Evolutionary conservation across 2,888 invertebrate species (phyloP), one percentile per base, ranked within the genome.

Genomic region (Lacanobia wlatinum): DNA sequence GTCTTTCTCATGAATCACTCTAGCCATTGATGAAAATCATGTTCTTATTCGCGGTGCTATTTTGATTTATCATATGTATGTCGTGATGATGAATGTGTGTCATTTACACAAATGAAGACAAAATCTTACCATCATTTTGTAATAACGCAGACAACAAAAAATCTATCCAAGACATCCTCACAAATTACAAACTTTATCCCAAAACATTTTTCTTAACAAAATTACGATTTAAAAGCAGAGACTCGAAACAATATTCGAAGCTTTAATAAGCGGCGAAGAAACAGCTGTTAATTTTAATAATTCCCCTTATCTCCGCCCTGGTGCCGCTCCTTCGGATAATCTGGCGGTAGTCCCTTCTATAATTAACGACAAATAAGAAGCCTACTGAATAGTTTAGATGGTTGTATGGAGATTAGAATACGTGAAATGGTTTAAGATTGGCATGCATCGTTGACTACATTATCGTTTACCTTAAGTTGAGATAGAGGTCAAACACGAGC

Each of bases 231-330:
- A 73, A 48, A 80, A 70, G 70, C 59, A 60, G 58, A 56, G 59
- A 65, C 62, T 80, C 40, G 28, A 65, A 75, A 76, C 78, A 73
- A 78, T 83, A 75, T 81, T 73, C 55, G 75, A 72, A 65, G 69
- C 53, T 21, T 59, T 81, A 78, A 76, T 76, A 83, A 74, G 74
- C 64, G 76, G 70, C 43, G 58, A 69, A 67, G 76, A 82, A 84
- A 87, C 84, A 84, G 82, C 84, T 87, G 88, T 87, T 84, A 84
- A 87, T 88, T 88, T 86, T 82, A 86, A 85, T 87, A 86, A 87
- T 86, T 84, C 80, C 66, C 71, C 76, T 87, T 86, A 84, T 81
- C 84, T 80, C 78, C 50, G 59, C 62, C 60, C 63, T 77, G 59
- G 78, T 82, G 78, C 78, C 75, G 80, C 72, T 78, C 70, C 78